A percentile compares a stretch with the other conserved stretches of the same genome.
Conservation (phyloP, 2,888 invertebrate genomes). For the Cosmia trapezina region DNA sequence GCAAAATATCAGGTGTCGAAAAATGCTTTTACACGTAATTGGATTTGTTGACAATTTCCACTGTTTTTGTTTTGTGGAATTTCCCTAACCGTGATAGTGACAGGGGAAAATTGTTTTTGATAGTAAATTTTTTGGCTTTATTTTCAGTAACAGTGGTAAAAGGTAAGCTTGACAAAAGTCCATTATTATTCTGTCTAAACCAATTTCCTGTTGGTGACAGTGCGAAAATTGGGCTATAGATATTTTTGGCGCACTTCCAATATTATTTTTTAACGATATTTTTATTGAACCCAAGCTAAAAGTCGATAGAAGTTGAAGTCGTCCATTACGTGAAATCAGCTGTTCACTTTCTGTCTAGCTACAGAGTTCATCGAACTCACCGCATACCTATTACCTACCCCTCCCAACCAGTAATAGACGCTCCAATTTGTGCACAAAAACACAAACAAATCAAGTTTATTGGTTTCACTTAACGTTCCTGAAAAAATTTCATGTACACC, state of each 20-base stretch:
- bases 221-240: neutral
- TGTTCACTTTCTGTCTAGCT: too few species aligned
- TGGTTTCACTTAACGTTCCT: too few species aligned
- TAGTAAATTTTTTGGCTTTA: slow-evolving; percentile 5
- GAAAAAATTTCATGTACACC: too few species aligned
- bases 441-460: too few species aligned
- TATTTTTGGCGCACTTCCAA: neutral
- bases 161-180: neutral
- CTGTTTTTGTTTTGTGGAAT: neutral
- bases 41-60: slow-evolving; percentile 8
- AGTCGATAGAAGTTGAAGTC: neutral
- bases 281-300: neutral
- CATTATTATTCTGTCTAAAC: slow-evolving; percentile 23
- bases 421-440: too few species aligned
- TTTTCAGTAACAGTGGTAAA: neutral
- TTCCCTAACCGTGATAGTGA: slow-evolving; percentile 12
- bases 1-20: slow-evolving; percentile 32
- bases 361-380: too few species aligned
- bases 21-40: slow-evolving; percentile 25
- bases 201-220: slow-evolving; percentile 25
- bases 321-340: neutral
- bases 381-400: too few species aligned
- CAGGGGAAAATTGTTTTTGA: slow-evolving; percentile 16
- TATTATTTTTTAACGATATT: neutral
- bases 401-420: too few species aligned